These are phyloP conservation scores for Neoitamus cyanurus DNA, from an alignment of 2,888 invertebrate species.

Conservation along the genomic window DNA sequence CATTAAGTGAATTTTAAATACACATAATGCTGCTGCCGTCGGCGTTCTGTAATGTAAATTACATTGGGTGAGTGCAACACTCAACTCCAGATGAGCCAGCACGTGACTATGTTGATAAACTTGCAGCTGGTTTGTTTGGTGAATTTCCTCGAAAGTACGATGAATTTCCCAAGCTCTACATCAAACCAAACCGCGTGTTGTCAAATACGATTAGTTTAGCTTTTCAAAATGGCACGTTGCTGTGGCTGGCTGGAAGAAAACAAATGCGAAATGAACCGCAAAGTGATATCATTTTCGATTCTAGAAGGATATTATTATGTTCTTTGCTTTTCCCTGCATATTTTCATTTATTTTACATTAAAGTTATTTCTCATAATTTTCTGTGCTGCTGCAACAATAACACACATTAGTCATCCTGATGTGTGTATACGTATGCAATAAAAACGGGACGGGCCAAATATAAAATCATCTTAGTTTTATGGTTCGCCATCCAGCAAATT, in stretches of 20 bases:
- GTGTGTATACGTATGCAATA: too few species aligned
- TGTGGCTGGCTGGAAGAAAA: not conserved
- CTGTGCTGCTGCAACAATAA: too few species aligned
- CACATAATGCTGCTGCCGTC: not conserved
- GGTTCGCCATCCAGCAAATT: too few species aligned
- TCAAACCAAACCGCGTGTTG: not conserved
- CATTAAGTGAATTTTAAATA: not conserved
- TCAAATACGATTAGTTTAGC: not conserved
- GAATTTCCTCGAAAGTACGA: not conserved
- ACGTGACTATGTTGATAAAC: not conserved
- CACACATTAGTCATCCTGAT: too few species aligned
- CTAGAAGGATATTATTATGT: too few species aligned
- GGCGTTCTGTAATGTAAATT: not conserved
- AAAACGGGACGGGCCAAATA: too few species aligned
- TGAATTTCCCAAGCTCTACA: not conserved
- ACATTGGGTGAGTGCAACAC: not conserved
- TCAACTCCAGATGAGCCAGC: not conserved
- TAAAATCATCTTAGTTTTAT: too few species aligned
- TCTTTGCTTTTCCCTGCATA: too few species aligned
- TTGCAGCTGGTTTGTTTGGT: not conserved
- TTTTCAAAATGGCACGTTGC: not conserved
- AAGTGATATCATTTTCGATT: too few species aligned
- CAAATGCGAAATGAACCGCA: not conserved
- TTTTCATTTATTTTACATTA: too few species aligned
- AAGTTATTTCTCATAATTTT: too few species aligned